These are phyloP conservation scores for Psephotus haematonotus DNA, from an alignment of 2,113 vertebrate genomes.

Conservation along the genomic window DNA sequence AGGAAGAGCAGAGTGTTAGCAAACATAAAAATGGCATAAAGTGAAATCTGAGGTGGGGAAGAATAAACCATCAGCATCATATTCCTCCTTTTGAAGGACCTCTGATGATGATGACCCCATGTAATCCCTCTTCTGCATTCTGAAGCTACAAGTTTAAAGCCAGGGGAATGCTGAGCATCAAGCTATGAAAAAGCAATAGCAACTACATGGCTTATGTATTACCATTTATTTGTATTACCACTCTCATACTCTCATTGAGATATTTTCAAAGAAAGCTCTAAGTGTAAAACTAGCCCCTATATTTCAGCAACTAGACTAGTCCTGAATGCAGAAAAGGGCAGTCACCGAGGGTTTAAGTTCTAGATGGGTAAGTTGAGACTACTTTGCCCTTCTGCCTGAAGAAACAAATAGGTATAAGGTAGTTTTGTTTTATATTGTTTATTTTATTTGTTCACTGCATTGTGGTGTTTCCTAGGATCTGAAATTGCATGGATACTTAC, in stretches of 20 bases:
- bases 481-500: neutral
- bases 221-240: neutral
- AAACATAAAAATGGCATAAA: neutral
- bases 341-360: neutral
- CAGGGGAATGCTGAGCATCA: neutral
- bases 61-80: neutral
- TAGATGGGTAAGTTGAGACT: neutral
- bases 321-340: neutral
- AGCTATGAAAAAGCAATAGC: neutral
- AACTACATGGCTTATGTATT: accelerated
- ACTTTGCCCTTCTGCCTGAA: neutral
- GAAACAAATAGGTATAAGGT: neutral
- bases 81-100: neutral
- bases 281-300: neutral
- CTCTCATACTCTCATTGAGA: neutral
- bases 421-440: neutral
- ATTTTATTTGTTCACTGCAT: neutral
- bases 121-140: neutral
- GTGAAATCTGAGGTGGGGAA: neutral
- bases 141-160: neutral
- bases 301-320: neutral
- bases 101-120: neutral
- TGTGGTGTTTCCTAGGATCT: neutral
- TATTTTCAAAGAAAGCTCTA: neutral
- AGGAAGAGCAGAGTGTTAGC: neutral